Evolutionary conservation across 2,888 invertebrate species (phyloP), one percentile per base, ranked within the genome.

Genomic region (Megalurothrips usitatus): DNA sequence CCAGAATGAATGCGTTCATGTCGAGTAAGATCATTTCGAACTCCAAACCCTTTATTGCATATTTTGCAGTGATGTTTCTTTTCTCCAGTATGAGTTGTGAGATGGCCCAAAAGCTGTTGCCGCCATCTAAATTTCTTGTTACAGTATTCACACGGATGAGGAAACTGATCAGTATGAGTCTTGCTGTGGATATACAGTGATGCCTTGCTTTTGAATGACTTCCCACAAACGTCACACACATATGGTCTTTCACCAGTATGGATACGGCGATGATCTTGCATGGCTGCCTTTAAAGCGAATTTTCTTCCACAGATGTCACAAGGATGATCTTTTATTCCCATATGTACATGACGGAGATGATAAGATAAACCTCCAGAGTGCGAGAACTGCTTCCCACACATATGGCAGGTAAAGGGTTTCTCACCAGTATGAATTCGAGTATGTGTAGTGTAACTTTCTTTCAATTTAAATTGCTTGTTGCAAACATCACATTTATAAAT

Each of bases 271-370:
- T 86, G 86, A 86, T 90, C 90, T 82, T 89, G 87, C 82, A 86
- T 85, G 17, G 90, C 86, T n/a, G 87, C 85, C 82, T 88, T 88
- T 79, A 89, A 88, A 0, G 88, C 88, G 84, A 90, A 90, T 79
- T 86, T 86, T 68, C 88, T 86, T 0, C 88, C 88, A 85, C 91
- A 91, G 78, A 87, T 86, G 9, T 87, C 86, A 84, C 91, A 91
- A 63, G 86, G 86, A 85, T 89, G 88, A 81, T 89, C 88, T 82
- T 88, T 88, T 43, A 86, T 85, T 14, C 87, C 86, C 0, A 85
- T 86, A 85, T 91, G 91, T 17, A 87, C 86, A 84, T 90, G 87
- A 82, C 88, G 89, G 83, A 90, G 84, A 84, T 91, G 91, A 84
- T 90, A 90, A 17, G 82, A 81, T 14, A 84, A 82, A 52, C 84